These are phyloP conservation scores for Pogonomyrmex californicus DNA, from an alignment of 1,140 invertebrate genomes.

Conservation along the genomic window DNA sequence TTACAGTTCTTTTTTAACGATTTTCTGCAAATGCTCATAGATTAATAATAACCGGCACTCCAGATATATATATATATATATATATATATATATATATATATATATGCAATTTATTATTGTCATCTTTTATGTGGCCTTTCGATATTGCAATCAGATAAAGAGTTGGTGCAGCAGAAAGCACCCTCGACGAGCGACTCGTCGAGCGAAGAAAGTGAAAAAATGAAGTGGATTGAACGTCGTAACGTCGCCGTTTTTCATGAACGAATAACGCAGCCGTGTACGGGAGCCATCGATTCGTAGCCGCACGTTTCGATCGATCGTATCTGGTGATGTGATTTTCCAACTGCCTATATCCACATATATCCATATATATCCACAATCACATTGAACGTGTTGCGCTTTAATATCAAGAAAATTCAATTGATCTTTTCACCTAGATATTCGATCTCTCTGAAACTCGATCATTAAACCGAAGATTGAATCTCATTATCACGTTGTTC, in stretches of 20 bases:
- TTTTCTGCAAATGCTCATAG: constrained; percentile 1
- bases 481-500: constrained; percentile 31
- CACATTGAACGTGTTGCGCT: constrained; percentile 31
- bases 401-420: constrained; percentile 38
- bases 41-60: constrained; percentile 40
- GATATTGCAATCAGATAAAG: constrained; percentile 57
- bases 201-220: constrained; percentile 53
- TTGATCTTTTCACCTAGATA: constrained; percentile 14
- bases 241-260: constrained; percentile 54
- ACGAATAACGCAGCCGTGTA: constrained; percentile 25
- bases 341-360: background rate
- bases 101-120: constrained; percentile 39
- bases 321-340: constrained; percentile 46
- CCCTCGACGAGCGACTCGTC: constrained; percentile 38
- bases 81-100: background rate
- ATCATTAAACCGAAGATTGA: constrained; percentile 16
- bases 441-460: constrained; percentile 16
- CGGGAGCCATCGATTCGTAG: constrained; percentile 39
- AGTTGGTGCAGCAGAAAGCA: constrained; percentile 12
- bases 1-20: background rate
- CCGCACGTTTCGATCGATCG: constrained; percentile 42
- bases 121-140: constrained; percentile 11
- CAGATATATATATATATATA: background rate
- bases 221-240: constrained; percentile 53
- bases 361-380: background rate